Percentiles rank a stretch among this genome's conserved stretches.
Conservation (phyloP, 2,113 vertebrate species). For the Pardalotus punctatus region DNA sequence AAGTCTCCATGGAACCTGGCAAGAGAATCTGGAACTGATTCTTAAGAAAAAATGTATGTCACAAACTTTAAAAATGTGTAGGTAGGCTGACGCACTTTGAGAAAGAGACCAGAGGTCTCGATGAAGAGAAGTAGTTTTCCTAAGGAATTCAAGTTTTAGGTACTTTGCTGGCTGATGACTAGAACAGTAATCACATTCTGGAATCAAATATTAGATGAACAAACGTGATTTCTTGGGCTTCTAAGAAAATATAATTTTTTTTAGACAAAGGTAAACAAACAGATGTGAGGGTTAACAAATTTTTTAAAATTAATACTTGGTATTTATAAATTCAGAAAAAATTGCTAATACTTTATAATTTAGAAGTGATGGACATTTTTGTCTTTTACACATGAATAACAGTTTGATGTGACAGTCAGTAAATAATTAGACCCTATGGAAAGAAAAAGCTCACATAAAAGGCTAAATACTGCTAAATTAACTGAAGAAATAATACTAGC, state of each 20-base stretch:
- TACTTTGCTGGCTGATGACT: not conserved
- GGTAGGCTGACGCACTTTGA: not conserved
- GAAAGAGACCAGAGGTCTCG: not conserved
- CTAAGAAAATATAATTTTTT: not conserved
- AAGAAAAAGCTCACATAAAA: not conserved
- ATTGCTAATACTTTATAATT: not conserved
- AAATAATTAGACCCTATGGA: not conserved
- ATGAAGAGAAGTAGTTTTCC: not conserved
- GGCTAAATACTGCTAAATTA: not conserved
- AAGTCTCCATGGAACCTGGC: not conserved
- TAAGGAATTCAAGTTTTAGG: not conserved
- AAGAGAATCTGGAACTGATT: not conserved
- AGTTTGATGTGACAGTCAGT: not conserved
- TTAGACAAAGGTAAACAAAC: not conserved
- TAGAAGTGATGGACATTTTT: not conserved
- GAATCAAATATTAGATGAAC: not conserved
- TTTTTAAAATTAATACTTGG: not conserved
- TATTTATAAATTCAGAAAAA: not conserved
- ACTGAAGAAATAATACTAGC: not conserved
- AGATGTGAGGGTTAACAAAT: not conserved
- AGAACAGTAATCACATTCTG: not conserved
- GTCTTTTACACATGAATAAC: not conserved
- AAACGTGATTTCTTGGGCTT: not conserved
- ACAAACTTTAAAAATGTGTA: not conserved
- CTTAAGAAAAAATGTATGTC: not conserved